phyloP scores from a whole-genome alignment of 2,113 vertebrate species.

The Herpailurus yagouaroundi region DNA sequence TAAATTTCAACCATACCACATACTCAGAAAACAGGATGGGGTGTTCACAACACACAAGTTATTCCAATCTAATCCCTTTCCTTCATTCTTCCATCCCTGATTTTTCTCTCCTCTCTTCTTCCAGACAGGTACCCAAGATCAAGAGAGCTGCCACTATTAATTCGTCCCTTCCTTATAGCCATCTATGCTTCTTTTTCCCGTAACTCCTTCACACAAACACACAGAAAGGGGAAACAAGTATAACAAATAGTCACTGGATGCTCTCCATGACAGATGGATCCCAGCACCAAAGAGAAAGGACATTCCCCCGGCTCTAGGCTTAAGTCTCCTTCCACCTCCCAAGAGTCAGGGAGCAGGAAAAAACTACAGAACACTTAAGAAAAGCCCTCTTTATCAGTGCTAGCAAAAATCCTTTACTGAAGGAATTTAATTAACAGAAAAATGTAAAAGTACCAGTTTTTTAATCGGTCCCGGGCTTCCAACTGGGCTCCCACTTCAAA shows the following conservation, averaged over 20 bases:
- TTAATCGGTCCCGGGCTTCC: slow-evolving; percentile 97
- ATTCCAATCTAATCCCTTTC: neutral
- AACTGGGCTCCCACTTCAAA: slow-evolving; percentile 98
- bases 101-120: slow-evolving; percentile 25
- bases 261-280: neutral
- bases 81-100: neutral
- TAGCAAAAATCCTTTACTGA: slow-evolving; percentile 53
- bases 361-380: slow-evolving; percentile 35
- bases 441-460: slow-evolving; percentile 95
- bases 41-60: neutral
- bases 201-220: slow-evolving; percentile 18
- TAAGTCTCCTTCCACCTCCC: slow-evolving; percentile 43
- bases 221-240: neutral
- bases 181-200: neutral
- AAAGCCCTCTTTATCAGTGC: slow-evolving; percentile 33
- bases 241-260: neutral
- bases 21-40: neutral
- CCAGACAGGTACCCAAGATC: slow-evolving; percentile 20
- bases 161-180: neutral
- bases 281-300: slow-evolving; percentile 33
- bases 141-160: slow-evolving; percentile 43
- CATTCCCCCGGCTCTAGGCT: neutral
- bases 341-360: slow-evolving; percentile 64
- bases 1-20: neutral
- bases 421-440: slow-evolving; percentile 82